phyloP scores from a whole-genome alignment of 2,113 vertebrate species.

The Pristiophorus japonicus region DNA sequence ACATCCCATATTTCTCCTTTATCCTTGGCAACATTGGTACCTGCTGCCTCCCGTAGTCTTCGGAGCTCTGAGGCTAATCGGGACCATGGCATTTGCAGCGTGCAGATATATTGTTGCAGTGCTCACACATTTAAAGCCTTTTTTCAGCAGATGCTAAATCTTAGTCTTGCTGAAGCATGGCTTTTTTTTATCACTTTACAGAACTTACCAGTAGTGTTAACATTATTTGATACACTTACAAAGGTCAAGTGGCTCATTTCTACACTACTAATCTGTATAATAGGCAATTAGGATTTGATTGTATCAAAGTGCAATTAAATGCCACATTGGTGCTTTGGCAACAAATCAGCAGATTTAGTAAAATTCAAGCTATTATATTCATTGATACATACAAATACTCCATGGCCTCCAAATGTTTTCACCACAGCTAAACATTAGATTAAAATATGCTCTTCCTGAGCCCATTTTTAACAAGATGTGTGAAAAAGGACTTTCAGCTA shows the following conservation, averaged over 20 bases:
- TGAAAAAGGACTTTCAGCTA: background rate
- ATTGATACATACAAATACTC: background rate
- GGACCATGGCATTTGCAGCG: background rate
- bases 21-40: background rate
- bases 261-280: background rate
- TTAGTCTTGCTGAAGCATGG: background rate
- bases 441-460: background rate
- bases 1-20: background rate
- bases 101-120: background rate
- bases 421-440: background rate
- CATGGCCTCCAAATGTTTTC: background rate
- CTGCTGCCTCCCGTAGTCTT: background rate
- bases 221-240: background rate
- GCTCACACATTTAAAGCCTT: background rate
- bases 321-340: background rate
- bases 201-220: background rate
- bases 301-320: background rate
- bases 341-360: background rate
- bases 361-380: background rate
- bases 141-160: background rate
- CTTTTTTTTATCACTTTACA: background rate
- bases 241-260: constrained; percentile 8
- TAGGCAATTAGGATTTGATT: background rate
- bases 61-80: background rate
- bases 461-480: background rate